Conservation (phyloP, 2,888 invertebrate species). For the Notodonta dromedarius region DNA sequence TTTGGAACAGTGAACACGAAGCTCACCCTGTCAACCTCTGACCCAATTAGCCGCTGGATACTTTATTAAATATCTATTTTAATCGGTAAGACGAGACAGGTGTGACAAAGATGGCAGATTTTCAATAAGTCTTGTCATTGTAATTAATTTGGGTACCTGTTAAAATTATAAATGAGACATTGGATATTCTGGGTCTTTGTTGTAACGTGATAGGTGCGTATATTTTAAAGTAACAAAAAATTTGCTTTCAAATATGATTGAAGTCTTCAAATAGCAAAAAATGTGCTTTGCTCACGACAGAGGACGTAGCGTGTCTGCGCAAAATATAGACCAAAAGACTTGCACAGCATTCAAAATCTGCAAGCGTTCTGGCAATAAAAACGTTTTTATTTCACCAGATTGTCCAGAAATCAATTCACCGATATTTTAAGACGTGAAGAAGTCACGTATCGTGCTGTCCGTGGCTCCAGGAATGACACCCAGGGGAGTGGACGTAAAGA, state of each 20-base stretch:
- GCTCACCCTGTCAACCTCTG: conserved; percentile 44
- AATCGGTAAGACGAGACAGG: conserved; percentile 39
- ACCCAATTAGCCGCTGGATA: conserved; percentile 30
- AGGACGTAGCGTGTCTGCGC: too few species aligned
- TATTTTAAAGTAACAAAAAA: conserved; percentile 18
- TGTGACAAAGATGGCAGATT: conserved; percentile 37
- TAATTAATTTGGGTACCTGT: conserved; percentile 45
- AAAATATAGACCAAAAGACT: neutral
- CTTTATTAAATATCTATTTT: neutral
- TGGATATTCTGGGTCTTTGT: conserved; percentile 22
- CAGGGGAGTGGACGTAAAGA: conserved; percentile 67
- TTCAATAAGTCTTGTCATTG: conserved; percentile 41
- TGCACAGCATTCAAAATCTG: neutral
- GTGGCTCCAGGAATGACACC: conserved; percentile 63
- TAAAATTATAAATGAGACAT: conserved; percentile 37
- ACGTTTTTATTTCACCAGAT: conserved; percentile 8
- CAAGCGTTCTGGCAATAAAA: conserved; percentile 9
- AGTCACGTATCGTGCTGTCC: conserved; percentile 65
- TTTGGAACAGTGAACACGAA: conserved; percentile 18
- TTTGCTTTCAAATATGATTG: too few species aligned
- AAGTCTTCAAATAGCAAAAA: too few species aligned
- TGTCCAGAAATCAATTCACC: conserved; percentile 51
- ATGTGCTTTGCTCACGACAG: too few species aligned
- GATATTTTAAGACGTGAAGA: conserved; percentile 54
- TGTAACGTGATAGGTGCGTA: conserved; percentile 21